Conservation (phyloP, 35 echinoderm and acorn worm species). For the Strongylocentrotus purpuratus region DNA sequence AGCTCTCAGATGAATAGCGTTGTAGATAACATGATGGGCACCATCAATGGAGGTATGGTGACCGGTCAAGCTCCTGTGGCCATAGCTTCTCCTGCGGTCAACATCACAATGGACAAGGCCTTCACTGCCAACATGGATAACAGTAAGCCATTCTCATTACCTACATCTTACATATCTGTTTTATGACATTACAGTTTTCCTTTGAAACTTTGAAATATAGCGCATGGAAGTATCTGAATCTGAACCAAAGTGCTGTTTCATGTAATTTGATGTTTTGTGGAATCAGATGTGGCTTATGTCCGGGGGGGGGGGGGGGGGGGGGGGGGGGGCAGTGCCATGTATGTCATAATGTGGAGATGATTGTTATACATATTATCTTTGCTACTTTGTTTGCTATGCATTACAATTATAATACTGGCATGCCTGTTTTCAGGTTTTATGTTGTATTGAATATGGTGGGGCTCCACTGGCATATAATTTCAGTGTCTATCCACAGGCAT, state of each 20-base stretch:
- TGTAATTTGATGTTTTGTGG: too few species aligned
- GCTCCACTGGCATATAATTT: neutral
- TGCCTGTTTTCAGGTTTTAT: neutral
- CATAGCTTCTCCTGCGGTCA: constrained; percentile 56
- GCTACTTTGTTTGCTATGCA: too few species aligned
- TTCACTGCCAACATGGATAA: constrained; percentile 72
- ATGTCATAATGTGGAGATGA: too few species aligned
- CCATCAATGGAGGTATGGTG: constrained; percentile 73
- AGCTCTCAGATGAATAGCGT: constrained; percentile 53
- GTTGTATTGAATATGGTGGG: neutral
- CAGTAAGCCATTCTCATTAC: constrained; percentile 51
- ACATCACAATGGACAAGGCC: constrained; percentile 70
- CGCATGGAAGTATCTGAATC: too few species aligned
- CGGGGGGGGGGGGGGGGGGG: too few species aligned
- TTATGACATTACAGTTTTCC: too few species aligned
- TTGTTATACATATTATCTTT: too few species aligned
- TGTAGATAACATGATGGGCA: constrained; percentile 62
- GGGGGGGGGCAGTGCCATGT: too few species aligned
- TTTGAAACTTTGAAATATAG: too few species aligned
- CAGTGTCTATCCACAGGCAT: neutral
- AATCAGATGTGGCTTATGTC: too few species aligned
- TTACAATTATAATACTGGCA: too few species aligned
- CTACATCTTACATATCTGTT: neutral
- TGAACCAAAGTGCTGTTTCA: too few species aligned
- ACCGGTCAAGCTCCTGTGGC: constrained; percentile 72